These are phyloP conservation scores for Ornithoptera alexandrae DNA, from an alignment of 2,888 invertebrate genomes.

Conservation along the genomic window DNA sequence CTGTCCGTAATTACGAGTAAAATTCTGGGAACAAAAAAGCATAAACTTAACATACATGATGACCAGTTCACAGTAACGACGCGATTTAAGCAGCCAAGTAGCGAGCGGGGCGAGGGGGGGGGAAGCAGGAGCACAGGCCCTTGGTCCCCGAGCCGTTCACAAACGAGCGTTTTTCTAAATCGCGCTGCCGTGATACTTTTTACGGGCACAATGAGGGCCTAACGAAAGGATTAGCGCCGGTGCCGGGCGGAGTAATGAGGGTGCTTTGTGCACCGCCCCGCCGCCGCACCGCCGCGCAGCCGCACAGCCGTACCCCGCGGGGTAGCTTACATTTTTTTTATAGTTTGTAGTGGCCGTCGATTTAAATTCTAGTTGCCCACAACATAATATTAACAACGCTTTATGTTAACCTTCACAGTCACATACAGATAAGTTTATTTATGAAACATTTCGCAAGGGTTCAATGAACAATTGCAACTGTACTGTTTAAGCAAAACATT, in stretches of 20 bases:
- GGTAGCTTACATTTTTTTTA: conserved; percentile 42
- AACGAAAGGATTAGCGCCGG: conserved; percentile 77
- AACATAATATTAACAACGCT: too few species aligned
- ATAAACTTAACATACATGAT: not conserved
- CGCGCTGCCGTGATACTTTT: conserved; percentile 33
- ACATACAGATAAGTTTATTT: too few species aligned
- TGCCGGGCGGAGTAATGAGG: conserved; percentile 69
- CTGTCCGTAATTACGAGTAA: too few species aligned
- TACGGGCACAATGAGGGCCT: conserved; percentile 64
- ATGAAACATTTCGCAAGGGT: too few species aligned
- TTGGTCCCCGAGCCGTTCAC: not conserved
- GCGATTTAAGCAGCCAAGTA: not conserved
- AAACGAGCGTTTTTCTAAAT: conserved; percentile 40
- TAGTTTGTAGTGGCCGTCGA: conserved; percentile 47
- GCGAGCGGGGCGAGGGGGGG: too few species aligned
- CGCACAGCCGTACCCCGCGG: too few species aligned
- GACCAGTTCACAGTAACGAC: not conserved
- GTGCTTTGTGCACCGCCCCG: conserved; percentile 59
- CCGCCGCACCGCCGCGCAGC: too few species aligned
- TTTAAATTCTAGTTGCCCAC: conserved; percentile 52
- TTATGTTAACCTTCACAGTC: too few species aligned
- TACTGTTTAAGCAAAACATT: too few species aligned
- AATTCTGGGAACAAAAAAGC: too few species aligned
- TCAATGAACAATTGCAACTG: too few species aligned
- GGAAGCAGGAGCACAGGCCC: not conserved